A percentile compares a stretch with the other conserved stretches of the same genome.
These are phyloP conservation scores for Porites cylindrica DNA, from an alignment of 92 coral and sea anemone genomes.

Conservation along the genomic window DNA sequence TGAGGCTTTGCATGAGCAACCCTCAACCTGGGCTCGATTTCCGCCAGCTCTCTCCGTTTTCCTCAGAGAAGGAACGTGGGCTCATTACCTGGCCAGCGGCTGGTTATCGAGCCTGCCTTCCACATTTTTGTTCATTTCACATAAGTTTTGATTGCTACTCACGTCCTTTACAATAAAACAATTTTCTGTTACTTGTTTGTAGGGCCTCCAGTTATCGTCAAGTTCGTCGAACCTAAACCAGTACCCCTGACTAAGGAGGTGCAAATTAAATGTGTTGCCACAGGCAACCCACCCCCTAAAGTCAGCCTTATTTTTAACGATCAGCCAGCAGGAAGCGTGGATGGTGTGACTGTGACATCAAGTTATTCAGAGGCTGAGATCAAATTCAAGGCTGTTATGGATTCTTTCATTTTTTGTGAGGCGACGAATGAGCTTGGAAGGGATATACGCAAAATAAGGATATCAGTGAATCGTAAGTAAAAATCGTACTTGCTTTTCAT, in stretches of 20 bases:
- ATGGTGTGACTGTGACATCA: slow-evolving; percentile 38
- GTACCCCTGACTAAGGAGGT: slow-evolving; percentile 5
- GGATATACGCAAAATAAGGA: slow-evolving; percentile 42
- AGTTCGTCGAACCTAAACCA: neutral
- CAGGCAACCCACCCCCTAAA: slow-evolving; percentile 62
- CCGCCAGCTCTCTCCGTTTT: too few species aligned
- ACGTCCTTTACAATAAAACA: too few species aligned
- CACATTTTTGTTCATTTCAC: too few species aligned
- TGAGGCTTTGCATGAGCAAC: too few species aligned
- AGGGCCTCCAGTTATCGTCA: slow-evolving; percentile 14
- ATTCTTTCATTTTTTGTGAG: slow-evolving; percentile 59
- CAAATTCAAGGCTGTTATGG: slow-evolving; percentile 49
- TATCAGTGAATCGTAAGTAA: slow-evolving; percentile 62
- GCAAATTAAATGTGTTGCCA: slow-evolving; percentile 58
- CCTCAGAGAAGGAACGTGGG: too few species aligned
- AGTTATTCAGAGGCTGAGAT: slow-evolving; percentile 38
- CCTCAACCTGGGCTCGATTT: too few species aligned
- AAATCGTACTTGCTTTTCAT: neutral
- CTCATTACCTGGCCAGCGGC: too few species aligned
- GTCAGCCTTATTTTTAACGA: slow-evolving; percentile 47
- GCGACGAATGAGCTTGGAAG: slow-evolving; percentile 59
- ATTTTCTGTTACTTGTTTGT: neutral
- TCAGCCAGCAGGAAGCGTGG: slow-evolving; percentile 22
- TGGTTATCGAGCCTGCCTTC: too few species aligned
- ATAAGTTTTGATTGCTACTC: too few species aligned